A percentile compares a stretch with the other conserved stretches of the same genome.
These are phyloP conservation scores for Laticauda colubrina DNA, from an alignment of 2,113 vertebrate genomes.

Conservation along the genomic window DNA sequence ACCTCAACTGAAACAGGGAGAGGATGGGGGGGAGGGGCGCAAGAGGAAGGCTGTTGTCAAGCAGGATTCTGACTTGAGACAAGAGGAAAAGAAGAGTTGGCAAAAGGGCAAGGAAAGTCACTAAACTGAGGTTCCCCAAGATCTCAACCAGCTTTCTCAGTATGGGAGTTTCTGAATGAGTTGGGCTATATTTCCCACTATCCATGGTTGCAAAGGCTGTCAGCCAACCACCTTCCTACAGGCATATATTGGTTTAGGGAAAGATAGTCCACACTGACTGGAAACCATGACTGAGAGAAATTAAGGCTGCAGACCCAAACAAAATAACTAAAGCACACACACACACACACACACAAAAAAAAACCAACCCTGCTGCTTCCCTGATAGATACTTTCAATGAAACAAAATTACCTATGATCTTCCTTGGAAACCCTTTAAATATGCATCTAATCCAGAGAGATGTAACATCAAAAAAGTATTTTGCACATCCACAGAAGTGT, in stretches of 20 bases:
- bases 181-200: background rate
- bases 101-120: background rate
- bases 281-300: background rate
- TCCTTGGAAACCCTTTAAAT: background rate
- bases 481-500: background rate
- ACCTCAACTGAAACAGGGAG: background rate
- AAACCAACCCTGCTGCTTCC: background rate
- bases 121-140: background rate
- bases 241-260: background rate
- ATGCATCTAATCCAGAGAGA: background rate
- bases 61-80: background rate
- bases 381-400: background rate
- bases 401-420: background rate
- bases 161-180: background rate
- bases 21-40: background rate
- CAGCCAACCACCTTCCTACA: background rate
- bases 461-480: background rate
- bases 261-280: background rate
- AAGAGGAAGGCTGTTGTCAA: background rate
- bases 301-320: background rate
- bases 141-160: background rate
- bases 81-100: background rate
- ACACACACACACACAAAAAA: too few relatives aligned
- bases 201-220: background rate
- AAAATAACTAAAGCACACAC: background rate